Evolutionary conservation across 2,888 invertebrate genomes (phyloP), one percentile per base, ranked within the genome.

Genomic region (Automeris io): DNA sequence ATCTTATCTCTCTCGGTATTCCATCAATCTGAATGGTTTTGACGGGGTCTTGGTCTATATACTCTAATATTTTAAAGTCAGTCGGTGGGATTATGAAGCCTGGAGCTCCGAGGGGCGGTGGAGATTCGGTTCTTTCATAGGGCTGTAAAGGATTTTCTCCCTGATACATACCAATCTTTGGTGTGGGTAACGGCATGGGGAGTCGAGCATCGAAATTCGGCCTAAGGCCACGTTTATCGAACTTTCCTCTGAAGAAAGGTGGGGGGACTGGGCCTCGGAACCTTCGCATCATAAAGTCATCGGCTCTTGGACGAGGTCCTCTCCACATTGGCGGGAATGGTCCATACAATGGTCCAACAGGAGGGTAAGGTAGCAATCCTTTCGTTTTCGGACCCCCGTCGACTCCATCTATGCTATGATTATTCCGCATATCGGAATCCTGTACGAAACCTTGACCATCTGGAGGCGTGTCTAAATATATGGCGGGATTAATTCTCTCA

Each of bases 1-100:
- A 95, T 12, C 96, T 85, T 32, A 96, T 94, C 64, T 95, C 95
- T 49, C 95, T 89, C 0, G 93, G 91, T 11, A 91, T 80, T 0
- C 92, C 92, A 65, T 96, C 96, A 31, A 97, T 95, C 42, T 91
- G 91, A 22, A 96, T 94, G 3, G 92, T 92, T 53, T 92, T 92
- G 51, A 93, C 92, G 1, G 93, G 90, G 61, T 94, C 94, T 37
- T 74, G 76, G 25, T 85, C 81, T 7, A 87, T 82, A 46, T 76
- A 87, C 39, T 87, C 88, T 18, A 87, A 35, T 12, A 85, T 53
- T 44, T 58, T 68, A 40, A 58, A 70, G 52, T 82, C 77, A 1
- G 85, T 77, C 0, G 78, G 72, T 2, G 83, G 86, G 21, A 83
- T 64, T 3, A 57, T 40, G 9, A 74, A 50, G 21, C 81, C 57